These are phyloP conservation scores for Clarias magur DNA, from an alignment of 2,113 vertebrate species.

Conservation along the genomic window DNA sequence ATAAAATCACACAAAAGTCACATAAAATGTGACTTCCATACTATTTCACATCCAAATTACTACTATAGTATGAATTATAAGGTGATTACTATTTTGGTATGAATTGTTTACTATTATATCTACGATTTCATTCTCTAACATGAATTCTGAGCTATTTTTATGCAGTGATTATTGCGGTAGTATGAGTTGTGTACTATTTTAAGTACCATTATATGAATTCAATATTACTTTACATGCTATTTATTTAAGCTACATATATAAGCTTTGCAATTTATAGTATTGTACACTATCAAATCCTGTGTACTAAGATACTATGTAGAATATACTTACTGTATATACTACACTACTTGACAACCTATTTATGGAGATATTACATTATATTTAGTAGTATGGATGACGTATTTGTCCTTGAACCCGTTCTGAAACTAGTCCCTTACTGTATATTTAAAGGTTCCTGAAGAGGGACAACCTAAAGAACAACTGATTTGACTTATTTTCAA, in stretches of 20 bases:
- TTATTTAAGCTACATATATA: too few relatives aligned
- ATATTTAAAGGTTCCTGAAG: background rate
- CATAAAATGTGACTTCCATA: too few relatives aligned
- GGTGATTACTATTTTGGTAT: background rate
- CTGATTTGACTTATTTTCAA: background rate
- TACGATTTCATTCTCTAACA: background rate
- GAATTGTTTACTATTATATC: background rate
- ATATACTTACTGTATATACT: background rate
- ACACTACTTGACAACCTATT: background rate
- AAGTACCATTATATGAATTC: background rate
- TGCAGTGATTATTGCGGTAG: background rate
- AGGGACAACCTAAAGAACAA: background rate
- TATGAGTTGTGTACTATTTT: background rate
- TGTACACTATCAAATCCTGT: background rate
- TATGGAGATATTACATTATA: background rate
- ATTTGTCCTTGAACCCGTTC: constrained; percentile 13
- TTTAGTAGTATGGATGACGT: background rate
- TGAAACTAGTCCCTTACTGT: background rate
- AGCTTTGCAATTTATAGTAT: too few relatives aligned
- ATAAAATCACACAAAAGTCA: too few relatives aligned
- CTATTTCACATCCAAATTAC: too few relatives aligned
- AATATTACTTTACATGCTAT: background rate
- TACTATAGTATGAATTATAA: too few relatives aligned
- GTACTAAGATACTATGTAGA: background rate
- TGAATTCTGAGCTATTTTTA: background rate